Conservation (phyloP, 2,888 invertebrate species). For the Netelia inedita region DNA sequence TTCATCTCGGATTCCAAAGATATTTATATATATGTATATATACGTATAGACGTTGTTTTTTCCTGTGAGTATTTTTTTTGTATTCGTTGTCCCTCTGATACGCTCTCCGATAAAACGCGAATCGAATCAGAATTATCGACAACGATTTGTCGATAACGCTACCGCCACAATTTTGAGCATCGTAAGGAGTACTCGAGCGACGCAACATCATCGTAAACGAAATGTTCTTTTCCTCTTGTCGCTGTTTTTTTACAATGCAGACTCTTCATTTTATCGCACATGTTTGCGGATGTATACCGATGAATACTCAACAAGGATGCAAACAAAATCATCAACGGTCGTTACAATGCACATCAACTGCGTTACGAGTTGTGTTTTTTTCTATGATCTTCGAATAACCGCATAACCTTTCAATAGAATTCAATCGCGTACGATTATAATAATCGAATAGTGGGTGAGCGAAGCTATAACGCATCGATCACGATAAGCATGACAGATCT, state of each 20-base stretch:
- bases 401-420: slow-evolving; percentile 2
- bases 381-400: slow-evolving; percentile 30
- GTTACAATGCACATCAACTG: slow-evolving; percentile 55
- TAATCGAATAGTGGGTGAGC: neutral
- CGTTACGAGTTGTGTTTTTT: slow-evolving; percentile 16
- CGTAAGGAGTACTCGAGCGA: slow-evolving; percentile 43
- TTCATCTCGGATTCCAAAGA: slow-evolving; percentile 49
- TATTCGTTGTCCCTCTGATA: slow-evolving; percentile 58
- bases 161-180: slow-evolving; percentile 50
- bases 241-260: slow-evolving; percentile 49
- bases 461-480: slow-evolving; percentile 21
- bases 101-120: slow-evolving; percentile 26
- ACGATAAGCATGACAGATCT: slow-evolving; percentile 29
- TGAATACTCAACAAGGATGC: slow-evolving; percentile 30
- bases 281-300: slow-evolving; percentile 29
- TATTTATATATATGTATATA: neutral
- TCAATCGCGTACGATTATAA: neutral
- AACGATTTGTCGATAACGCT: slow-evolving; percentile 31
- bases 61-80: slow-evolving; percentile 20
- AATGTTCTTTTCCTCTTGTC: slow-evolving; percentile 35
- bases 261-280: slow-evolving; percentile 23
- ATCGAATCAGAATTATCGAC: slow-evolving; percentile 46
- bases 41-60: slow-evolving; percentile 31
- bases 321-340: slow-evolving; percentile 40
- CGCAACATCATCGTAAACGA: slow-evolving; percentile 26